phyloP scores from a whole-genome alignment of 1,140 invertebrate species.

The Drosophila parvula region DNA sequence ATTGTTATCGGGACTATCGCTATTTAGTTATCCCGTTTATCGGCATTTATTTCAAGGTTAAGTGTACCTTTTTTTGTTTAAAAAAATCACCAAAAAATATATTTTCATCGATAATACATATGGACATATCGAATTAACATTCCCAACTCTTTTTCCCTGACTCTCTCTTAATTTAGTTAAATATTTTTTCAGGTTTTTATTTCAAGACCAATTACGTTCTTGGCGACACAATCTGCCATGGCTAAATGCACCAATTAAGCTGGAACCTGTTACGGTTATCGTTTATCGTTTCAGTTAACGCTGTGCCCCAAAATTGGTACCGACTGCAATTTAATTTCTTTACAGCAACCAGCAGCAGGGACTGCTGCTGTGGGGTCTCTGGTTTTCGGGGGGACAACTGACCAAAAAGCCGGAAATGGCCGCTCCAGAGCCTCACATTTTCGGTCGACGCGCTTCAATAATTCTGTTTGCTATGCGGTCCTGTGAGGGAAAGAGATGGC shows the following conservation, averaged over 20 bases:
- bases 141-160: too few species aligned
- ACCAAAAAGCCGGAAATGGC: constrained; percentile 51
- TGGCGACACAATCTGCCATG: constrained; percentile 5
- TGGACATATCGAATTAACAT: background rate
- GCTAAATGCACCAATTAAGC: constrained; percentile 19
- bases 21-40: too few species aligned
- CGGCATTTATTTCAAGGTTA: too few species aligned
- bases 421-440: constrained; percentile 34
- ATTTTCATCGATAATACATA: too few species aligned
- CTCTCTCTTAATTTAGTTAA: background rate
- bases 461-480: constrained; percentile 68
- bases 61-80: too few species aligned
- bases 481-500: constrained; percentile 5
- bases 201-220: constrained; percentile 26
- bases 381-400: constrained; percentile 6
- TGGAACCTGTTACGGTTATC: constrained; percentile 23
- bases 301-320: constrained; percentile 24
- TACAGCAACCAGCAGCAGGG: constrained; percentile 1
- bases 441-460: constrained; percentile 71
- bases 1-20: too few species aligned
- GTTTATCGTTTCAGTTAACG: constrained; percentile 56
- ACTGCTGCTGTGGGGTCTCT: background rate
- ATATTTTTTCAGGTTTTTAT: background rate
- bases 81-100: too few species aligned
- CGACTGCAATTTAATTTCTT: constrained; percentile 63